A percentile compares a stretch with the other conserved stretches of the same genome.
Evolutionary conservation across 1,140 invertebrate genomes (phyloP).

Genomic region (Probaryconus sp.): DNA sequence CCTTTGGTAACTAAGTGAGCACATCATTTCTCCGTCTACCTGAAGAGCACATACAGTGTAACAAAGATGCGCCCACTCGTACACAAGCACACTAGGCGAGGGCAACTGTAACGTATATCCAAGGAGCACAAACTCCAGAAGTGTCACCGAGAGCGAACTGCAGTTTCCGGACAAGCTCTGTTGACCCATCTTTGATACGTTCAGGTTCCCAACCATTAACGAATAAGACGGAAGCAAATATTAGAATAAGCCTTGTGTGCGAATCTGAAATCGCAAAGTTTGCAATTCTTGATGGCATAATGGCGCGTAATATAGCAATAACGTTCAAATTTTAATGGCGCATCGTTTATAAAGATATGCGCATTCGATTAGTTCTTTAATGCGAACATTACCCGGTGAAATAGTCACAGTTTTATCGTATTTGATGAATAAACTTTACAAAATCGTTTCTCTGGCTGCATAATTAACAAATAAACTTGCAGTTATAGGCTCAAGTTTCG

Average conservation of each 20-base stretch:
- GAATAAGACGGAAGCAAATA: no score
- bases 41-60: conserved; percentile 6
- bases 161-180: conserved; percentile 70
- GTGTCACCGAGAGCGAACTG: conserved; percentile 74
- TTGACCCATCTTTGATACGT: conserved; percentile 76
- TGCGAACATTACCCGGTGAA: conserved; percentile 27
- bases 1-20: conserved; percentile 58
- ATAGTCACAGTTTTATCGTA: conserved; percentile 42
- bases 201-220: conserved; percentile 67
- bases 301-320: conserved; percentile 6
- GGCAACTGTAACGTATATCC: conserved; percentile 67
- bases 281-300: conserved; percentile 6
- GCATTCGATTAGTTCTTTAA: conserved; percentile 49
- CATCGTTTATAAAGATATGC: conserved; percentile 34
- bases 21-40: conserved; percentile 38
- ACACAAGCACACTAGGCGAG: conserved; percentile 44
- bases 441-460: conserved; percentile 53
- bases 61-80: conserved; percentile 22
- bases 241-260: no score
- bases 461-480: conserved; percentile 61
- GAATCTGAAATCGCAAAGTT: not conserved
- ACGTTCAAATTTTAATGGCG: conserved; percentile 22
- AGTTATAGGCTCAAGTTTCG: conserved; percentile 50
- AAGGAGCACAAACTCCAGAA: conserved; percentile 76
- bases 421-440: conserved; percentile 51